These are phyloP conservation scores for Drosophila basisetae DNA, from an alignment of 2,888 invertebrate species.

Conservation along the genomic window DNA sequence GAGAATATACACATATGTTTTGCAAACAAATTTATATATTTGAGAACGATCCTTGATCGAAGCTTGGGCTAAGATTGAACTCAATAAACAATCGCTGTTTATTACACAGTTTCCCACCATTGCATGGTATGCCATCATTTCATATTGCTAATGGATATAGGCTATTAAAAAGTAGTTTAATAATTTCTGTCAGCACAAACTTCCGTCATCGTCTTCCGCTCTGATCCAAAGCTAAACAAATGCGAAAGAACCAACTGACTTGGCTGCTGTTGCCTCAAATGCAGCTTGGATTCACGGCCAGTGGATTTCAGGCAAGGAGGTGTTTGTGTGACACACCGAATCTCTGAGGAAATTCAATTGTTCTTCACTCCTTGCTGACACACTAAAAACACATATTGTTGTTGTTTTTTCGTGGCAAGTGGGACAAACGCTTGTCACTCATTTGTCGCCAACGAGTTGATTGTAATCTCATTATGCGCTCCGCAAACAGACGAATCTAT, in stretches of 20 bases:
- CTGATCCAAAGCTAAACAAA: conserved; percentile 33
- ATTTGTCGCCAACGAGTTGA: conserved; percentile 70
- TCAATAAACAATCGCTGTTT: not conserved
- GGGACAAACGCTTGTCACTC: conserved; percentile 62
- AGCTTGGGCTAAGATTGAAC: not conserved
- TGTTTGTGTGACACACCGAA: conserved; percentile 57
- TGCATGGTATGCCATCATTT: not conserved
- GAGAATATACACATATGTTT: no score
- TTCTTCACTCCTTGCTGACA: conserved; percentile 74
- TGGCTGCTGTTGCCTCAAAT: not conserved
- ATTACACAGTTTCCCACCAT: not conserved
- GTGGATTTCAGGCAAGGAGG: conserved; percentile 53
- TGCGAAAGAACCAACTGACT: conserved; percentile 9
- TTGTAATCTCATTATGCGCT: conserved; percentile 70
- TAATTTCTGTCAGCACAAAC: conserved; percentile 51
- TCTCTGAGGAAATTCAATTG: conserved; percentile 31
- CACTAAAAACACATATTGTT: conserved; percentile 55
- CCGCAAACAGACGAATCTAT: conserved; percentile 37
- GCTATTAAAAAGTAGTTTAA: conserved; percentile 6
- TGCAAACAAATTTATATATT: not conserved
- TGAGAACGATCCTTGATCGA: not conserved
- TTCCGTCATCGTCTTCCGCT: conserved; percentile 68
- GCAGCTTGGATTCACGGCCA: conserved; percentile 1
- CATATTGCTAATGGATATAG: not conserved
- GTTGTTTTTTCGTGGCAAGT: conserved; percentile 35